These are phyloP conservation scores for Cosmorhoe ocellata DNA, from an alignment of 2,888 invertebrate species.

Conservation along the genomic window DNA sequence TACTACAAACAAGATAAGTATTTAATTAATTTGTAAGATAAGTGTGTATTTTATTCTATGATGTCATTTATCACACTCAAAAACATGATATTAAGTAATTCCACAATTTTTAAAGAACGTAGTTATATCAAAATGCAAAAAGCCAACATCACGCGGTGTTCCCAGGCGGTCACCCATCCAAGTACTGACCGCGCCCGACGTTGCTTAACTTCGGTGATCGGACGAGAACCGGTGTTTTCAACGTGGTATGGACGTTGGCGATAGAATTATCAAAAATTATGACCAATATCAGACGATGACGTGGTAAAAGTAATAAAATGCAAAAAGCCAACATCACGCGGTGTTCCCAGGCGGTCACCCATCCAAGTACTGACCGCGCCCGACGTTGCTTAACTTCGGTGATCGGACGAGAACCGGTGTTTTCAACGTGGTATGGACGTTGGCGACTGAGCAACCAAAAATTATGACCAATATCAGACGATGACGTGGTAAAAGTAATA, in stretches of 20 bases:
- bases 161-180: conserved; percentile 75
- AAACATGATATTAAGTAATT: no score
- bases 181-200: conserved; percentile 72
- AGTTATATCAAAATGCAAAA: conserved; percentile 17
- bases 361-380: conserved; percentile 78
- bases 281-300: no score
- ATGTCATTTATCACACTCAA: no score
- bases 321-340: conserved; percentile 40
- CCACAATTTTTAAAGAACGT: no score
- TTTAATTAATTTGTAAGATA: no score
- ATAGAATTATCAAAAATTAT: no score
- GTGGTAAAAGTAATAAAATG: no score
- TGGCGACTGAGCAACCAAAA: conserved; percentile 19
- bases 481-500: no score
- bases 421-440: conserved; percentile 55
- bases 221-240: conserved; percentile 68
- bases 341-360: conserved; percentile 73
- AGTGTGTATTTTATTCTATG: no score
- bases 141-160: conserved; percentile 58
- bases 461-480: no score
- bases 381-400: conserved; percentile 76
- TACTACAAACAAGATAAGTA: no score
- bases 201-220: conserved; percentile 75
- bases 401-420: conserved; percentile 73
- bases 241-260: background rate